Percentiles rank a stretch among this genome's conserved stretches.
Evolutionary conservation across 2,797 vertebrate species (phyloP).

Genomic region (Channallabes apus): DNA sequence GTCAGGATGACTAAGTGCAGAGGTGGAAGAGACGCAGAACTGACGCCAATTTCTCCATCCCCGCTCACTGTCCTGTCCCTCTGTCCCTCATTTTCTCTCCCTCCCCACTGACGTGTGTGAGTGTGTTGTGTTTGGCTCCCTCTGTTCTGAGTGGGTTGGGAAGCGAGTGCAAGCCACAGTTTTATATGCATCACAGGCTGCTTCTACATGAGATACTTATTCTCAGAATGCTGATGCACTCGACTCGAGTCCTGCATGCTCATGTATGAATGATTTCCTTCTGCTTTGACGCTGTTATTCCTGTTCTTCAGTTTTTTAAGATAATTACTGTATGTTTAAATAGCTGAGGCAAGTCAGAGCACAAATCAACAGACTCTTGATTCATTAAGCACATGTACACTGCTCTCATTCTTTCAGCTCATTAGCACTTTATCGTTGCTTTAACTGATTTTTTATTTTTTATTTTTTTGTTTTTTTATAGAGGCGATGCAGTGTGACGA

Average conservation of each 20-base stretch:
- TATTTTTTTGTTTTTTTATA: not conserved
- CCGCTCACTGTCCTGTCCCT: not conserved
- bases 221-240: not conserved
- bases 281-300: not conserved
- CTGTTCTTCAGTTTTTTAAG: not conserved
- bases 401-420: constrained; percentile 23
- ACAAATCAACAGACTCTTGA: no score
- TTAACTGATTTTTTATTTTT: not conserved
- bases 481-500: not conserved
- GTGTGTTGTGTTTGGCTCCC: constrained; percentile 3
- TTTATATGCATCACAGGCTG: constrained; percentile 40
- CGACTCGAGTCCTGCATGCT: not conserved
- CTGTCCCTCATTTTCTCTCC: constrained; percentile 21
- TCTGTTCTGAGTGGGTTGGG: constrained; percentile 74
- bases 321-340: not conserved
- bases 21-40: constrained; percentile 34
- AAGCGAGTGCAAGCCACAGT: constrained; percentile 47
- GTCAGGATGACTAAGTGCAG: constrained; percentile 48
- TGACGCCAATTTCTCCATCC: constrained; percentile 20
- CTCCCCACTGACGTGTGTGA: not conserved
- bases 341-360: not conserved
- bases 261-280: constrained; percentile 2
- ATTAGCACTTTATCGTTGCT: constrained; percentile 30
- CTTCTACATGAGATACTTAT: constrained; percentile 9
- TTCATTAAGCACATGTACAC: constrained; percentile 9